Evolutionary conservation across 2,113 vertebrate genomes (phyloP).

Genomic region (Myiopsitta monachus): DNA sequence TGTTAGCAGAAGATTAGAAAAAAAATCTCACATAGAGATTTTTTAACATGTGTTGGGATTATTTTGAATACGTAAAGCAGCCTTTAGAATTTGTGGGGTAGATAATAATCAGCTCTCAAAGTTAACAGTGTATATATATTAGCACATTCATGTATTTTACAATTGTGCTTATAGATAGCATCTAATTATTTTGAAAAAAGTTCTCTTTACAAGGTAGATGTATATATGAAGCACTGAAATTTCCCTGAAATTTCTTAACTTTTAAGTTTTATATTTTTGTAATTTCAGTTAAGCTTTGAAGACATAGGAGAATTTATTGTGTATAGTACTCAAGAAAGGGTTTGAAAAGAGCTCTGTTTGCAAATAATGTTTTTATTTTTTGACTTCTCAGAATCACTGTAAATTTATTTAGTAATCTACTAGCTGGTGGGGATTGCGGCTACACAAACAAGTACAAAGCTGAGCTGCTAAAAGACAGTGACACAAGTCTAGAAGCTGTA

Average conservation of each 20-base stretch:
- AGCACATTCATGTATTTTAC: not conserved
- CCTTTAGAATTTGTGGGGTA: not conserved
- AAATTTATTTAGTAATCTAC: not conserved
- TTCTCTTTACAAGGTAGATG: not conserved
- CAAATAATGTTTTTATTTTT: not conserved
- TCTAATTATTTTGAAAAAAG: not conserved
- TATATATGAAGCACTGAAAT: not conserved
- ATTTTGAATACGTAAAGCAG: not conserved
- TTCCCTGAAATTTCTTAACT: not conserved
- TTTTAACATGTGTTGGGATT: not conserved
- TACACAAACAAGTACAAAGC: not conserved
- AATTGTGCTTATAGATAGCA: not conserved
- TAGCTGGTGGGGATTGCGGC: not conserved
- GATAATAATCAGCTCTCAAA: not conserved
- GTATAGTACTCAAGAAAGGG: not conserved
- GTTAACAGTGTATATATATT: not conserved
- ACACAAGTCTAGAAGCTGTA: not conserved
- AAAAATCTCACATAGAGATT: not conserved
- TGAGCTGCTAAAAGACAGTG: not conserved
- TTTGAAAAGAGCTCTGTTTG: not conserved
- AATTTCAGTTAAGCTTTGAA: not conserved
- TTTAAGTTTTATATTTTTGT: not conserved
- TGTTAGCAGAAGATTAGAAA: not conserved
- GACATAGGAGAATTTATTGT: not conserved
- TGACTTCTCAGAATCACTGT: not conserved